A percentile compares a stretch with the other conserved stretches of the same genome.
These are phyloP conservation scores for Fistularia commersonii DNA, from an alignment of 2,797 vertebrate species.

Conservation along the genomic window DNA sequence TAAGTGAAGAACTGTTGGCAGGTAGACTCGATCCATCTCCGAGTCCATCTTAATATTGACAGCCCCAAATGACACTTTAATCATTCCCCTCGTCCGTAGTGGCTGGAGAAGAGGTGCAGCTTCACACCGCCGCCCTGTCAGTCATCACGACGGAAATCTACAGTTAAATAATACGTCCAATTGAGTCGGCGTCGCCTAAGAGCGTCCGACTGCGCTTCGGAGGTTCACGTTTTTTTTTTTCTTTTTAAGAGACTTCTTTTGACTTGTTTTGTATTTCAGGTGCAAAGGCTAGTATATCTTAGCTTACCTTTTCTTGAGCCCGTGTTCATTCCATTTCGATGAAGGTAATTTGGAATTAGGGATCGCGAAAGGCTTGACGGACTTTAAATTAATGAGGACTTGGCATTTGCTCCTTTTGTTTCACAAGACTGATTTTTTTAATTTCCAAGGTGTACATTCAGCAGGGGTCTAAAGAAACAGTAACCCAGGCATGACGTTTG, in stretches of 20 bases:
- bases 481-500: constrained; percentile 2
- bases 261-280: too few species aligned
- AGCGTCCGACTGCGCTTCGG: too few species aligned
- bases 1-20: constrained; percentile 5
- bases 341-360: constrained; percentile 48
- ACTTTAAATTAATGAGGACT: constrained; percentile 49
- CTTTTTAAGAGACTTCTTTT: too few species aligned
- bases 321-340: constrained; percentile 4
- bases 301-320: neutral
- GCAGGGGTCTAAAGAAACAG: constrained; percentile 16
- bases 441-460: constrained; percentile 34
- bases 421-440: constrained; percentile 45
- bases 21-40: neutral
- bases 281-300: too few species aligned
- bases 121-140: neutral
- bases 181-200: too few species aligned
- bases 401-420: constrained; percentile 44
- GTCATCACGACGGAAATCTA: neutral
- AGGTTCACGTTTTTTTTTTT: too few species aligned
- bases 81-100: neutral
- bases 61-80: neutral
- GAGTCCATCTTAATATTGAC: neutral
- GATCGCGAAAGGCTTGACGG: constrained; percentile 43
- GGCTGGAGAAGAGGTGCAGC: neutral
- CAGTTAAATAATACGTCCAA: neutral